Base-by-base conservation (phyloP, 1,140 invertebrate genomes). In the Phocides pigmalion region DNA sequence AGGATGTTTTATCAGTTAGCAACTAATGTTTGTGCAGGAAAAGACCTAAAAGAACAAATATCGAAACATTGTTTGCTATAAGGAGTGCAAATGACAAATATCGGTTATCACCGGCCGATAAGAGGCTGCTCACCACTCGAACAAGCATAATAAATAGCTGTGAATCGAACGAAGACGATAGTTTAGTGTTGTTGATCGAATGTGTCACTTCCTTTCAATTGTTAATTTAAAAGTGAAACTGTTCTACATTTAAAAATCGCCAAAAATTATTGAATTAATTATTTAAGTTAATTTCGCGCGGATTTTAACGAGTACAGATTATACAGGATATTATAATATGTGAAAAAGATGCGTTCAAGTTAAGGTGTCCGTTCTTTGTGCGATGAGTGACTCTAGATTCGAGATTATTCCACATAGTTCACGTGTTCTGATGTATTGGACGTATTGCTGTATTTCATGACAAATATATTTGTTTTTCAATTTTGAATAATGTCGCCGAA, bases 71-170 rank as follows among this genome's bases (percentile, higher is more conserved):
- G 56, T 62, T 61, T 42, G 58, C 42, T 49, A 47, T 66, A 72
- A 75, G 71, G 70, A 76, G 75, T 72, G 74, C 67, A 74, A 74
- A 78, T 80, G 76, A 84, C 76, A 82, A 81, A 80, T 74, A 79
- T 56, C 39, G 41, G 66, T 87, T 87, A 87, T 87, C 84, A 72
- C 37, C 75, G 81, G 3, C 74, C 78, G 84, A 87, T 87, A 87
- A 87, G 68, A 64, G 62, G 70, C 9, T 32, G 66, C 70, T 66
- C 68, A 50, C 20, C 72, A 81, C 76, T 79, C 72, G 42, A 64
- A 51, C 50, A 35, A 22, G 66, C 70, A 73, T 83, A 78, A 79
- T 82, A 87, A 81, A 82, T 82, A 82, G 66, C 62, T 66, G 61
- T 69, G 69, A 67, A 74, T 72, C 62, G 70, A 63, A 61, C 59